phyloP scores from a whole-genome alignment of 1,140 invertebrate species.

The Pemphigus obesinymphae region DNA sequence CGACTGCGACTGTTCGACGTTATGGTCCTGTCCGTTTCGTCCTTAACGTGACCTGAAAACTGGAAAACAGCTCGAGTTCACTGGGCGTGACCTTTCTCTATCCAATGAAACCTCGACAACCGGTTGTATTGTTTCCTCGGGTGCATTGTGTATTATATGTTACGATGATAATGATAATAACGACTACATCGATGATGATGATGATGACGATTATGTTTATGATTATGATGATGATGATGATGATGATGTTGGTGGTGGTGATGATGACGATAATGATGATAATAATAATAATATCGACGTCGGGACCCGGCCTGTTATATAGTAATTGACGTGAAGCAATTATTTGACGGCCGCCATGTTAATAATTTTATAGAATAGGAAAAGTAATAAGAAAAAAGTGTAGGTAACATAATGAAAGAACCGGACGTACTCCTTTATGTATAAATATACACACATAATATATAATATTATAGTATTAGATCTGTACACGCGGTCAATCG shows the following conservation, averaged over 20 bases:
- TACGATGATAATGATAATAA: background rate
- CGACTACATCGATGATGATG: background rate
- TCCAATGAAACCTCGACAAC: slow-evolving; percentile 32
- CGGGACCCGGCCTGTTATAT: background rate
- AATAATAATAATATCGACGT: slow-evolving; percentile 39
- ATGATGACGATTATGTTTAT: background rate
- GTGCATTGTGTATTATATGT: slow-evolving; percentile 24
- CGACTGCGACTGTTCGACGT: background rate
- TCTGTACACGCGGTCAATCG: background rate
- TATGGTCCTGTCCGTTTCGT: slow-evolving; percentile 3
- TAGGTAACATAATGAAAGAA: slow-evolving; percentile 25
- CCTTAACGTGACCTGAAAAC: slow-evolving; percentile 1
- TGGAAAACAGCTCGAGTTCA: slow-evolving; percentile 25
- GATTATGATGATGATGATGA: background rate
- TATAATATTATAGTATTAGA: too few species aligned
- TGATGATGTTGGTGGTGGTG: background rate
- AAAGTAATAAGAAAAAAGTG: slow-evolving; percentile 28
- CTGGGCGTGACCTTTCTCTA: slow-evolving; percentile 19
- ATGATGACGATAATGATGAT: background rate
- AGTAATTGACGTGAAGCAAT: slow-evolving; percentile 39
- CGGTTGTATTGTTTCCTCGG: slow-evolving; percentile 39
- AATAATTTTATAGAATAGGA: slow-evolving; percentile 29
- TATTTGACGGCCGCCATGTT: slow-evolving; percentile 35
- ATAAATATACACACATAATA: background rate
- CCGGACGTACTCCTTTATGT: slow-evolving; percentile 25